These are phyloP conservation scores for Digitonthophagus gazella DNA, from an alignment of 2,888 invertebrate genomes.

Conservation along the genomic window DNA sequence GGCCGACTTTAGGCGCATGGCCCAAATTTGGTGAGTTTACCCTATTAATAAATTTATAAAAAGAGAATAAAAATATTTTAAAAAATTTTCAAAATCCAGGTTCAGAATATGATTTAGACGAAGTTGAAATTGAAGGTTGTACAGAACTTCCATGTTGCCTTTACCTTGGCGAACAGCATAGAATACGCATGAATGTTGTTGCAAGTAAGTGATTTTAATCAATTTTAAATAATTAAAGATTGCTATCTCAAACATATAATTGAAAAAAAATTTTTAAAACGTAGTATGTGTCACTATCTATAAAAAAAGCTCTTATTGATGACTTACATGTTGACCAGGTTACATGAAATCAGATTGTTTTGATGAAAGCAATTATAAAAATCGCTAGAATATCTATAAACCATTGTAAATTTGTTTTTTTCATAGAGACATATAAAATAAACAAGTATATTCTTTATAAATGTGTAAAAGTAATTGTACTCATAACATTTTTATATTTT, in stretches of 20 bases:
- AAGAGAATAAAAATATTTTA: neutral
- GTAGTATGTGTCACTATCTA: neutral
- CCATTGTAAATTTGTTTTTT: neutral
- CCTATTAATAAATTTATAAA: neutral
- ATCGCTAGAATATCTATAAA: neutral
- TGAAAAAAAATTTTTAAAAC: neutral
- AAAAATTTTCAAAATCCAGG: constrained; percentile 23
- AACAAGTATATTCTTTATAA: too few relatives aligned
- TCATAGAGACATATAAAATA: too few relatives aligned
- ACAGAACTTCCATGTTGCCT: constrained; percentile 31
- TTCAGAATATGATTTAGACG: constrained; percentile 30
- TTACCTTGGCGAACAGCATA: constrained; percentile 26
- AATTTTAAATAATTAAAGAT: neutral
- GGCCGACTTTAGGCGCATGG: too few relatives aligned
- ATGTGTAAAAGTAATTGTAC: too few relatives aligned
- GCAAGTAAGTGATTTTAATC: constrained; percentile 34
- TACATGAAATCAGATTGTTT: neutral
- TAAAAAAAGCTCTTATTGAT: neutral
- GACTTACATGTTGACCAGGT: neutral
- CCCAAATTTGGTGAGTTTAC: too few relatives aligned
- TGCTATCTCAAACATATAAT: neutral
- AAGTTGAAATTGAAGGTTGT: constrained; percentile 34
- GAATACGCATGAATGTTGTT: constrained; percentile 27
- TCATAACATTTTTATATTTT: too few relatives aligned
- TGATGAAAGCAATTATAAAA: neutral